phyloP scores from a whole-genome alignment of 2,888 invertebrate genomes.

The Salpingus planirostris region DNA sequence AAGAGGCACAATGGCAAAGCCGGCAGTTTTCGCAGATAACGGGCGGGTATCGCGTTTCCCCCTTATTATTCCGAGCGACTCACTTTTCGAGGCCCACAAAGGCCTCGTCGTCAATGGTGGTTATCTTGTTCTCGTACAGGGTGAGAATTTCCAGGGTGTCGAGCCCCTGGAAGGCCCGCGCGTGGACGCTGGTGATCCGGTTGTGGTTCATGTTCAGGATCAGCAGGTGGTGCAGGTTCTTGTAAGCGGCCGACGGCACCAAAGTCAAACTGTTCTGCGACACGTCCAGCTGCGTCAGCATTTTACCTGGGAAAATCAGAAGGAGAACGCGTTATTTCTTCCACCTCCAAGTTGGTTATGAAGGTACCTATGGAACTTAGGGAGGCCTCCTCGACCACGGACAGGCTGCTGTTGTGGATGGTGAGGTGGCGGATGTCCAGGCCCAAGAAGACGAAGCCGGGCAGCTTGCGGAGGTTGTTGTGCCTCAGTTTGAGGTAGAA shows the following conservation, averaged over 20 bases:
- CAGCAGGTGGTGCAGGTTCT: slow-evolving; percentile 71
- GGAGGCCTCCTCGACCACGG: slow-evolving; percentile 78
- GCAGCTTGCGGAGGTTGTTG: slow-evolving; percentile 75
- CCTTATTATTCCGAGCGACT: too few relatives aligned
- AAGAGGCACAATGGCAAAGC: too few relatives aligned
- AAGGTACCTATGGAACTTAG: slow-evolving; percentile 82
- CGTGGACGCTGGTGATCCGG: slow-evolving; percentile 67
- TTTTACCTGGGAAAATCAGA: slow-evolving; percentile 65
- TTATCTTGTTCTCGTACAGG: slow-evolving; percentile 78
- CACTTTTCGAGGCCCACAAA: slow-evolving; percentile 83
- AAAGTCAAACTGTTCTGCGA: slow-evolving; percentile 74
- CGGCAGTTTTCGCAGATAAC: too few relatives aligned
- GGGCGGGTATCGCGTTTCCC: too few relatives aligned
- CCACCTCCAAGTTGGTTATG: too few relatives aligned
- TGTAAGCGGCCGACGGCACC: slow-evolving; percentile 73
- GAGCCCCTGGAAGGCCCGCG: slow-evolving; percentile 76
- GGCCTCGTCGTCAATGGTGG: slow-evolving; percentile 69
- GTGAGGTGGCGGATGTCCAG: slow-evolving; percentile 82
- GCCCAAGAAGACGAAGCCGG: slow-evolving; percentile 78
- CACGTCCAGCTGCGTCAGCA: slow-evolving; percentile 79
- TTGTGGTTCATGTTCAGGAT: slow-evolving; percentile 88
- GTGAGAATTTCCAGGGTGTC: slow-evolving; percentile 81
- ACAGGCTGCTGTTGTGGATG: slow-evolving; percentile 80
- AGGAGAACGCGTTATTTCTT: too few relatives aligned
- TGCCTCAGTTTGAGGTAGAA: slow-evolving; percentile 83